Conservation (phyloP, 2,888 invertebrate genomes). For the Beris chalybata region DNA sequence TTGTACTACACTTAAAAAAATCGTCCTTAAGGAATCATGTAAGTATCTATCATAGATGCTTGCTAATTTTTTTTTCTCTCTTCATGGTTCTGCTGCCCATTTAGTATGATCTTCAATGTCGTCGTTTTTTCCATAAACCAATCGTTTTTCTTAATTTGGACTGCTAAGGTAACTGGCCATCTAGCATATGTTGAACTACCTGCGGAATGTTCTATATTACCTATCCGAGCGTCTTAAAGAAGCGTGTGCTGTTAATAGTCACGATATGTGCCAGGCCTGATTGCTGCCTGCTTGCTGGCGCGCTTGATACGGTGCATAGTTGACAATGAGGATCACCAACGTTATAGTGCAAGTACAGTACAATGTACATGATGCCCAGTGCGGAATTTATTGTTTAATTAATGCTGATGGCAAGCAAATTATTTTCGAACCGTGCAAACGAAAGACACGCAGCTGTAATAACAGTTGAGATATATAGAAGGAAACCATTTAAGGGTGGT, state of each 20-base stretch:
- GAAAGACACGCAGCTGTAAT: neutral
- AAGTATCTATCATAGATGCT: too few species aligned
- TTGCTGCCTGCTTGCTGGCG: slow-evolving; percentile 2
- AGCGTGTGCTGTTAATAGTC: slow-evolving; percentile 29
- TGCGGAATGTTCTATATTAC: slow-evolving; percentile 20
- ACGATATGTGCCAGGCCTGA: slow-evolving; percentile 24
- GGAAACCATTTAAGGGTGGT: slow-evolving; percentile 22
- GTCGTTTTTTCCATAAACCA: slow-evolving; percentile 15
- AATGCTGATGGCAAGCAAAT: slow-evolving; percentile 34
- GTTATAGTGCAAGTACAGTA: neutral
- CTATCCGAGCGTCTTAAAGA: slow-evolving; percentile 20
- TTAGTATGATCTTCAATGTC: slow-evolving; percentile 18
- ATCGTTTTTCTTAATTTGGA: slow-evolving; percentile 29
- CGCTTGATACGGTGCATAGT: slow-evolving; percentile 7
- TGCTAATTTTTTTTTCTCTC: too few species aligned
- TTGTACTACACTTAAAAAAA: too few species aligned
- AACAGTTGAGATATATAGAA: neutral
- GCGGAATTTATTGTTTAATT: slow-evolving; percentile 38
- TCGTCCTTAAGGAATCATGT: too few species aligned
- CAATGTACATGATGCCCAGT: slow-evolving; percentile 27
- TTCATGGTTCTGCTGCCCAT: too few species aligned
- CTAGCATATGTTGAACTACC: slow-evolving; percentile 17
- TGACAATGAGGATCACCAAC: slow-evolving; percentile 27
- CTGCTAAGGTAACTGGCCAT: neutral
- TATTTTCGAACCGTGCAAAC: slow-evolving; percentile 5